Conservation (phyloP, 2,797 vertebrate species). For the Acipenser transmontanus region DNA sequence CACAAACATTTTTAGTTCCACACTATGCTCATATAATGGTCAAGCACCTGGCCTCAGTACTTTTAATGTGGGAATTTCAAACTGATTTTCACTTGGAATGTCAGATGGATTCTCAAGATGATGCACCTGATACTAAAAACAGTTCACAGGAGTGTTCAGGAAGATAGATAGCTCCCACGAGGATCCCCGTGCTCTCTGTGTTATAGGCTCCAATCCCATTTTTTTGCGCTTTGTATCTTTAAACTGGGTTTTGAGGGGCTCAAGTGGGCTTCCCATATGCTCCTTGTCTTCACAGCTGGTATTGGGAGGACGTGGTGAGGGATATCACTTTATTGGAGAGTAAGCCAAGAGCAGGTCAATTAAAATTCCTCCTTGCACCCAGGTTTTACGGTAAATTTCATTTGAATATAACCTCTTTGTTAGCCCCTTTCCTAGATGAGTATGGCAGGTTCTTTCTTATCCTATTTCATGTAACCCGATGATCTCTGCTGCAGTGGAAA, state of each 20-base stretch:
- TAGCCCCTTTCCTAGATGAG: constrained; percentile 24
- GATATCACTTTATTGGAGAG: constrained; percentile 36
- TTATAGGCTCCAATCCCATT: constrained; percentile 62
- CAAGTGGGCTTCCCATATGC: constrained; percentile 62
- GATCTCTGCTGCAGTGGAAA: constrained; percentile 31
- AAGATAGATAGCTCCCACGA: constrained; percentile 80
- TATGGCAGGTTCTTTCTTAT: constrained; percentile 47
- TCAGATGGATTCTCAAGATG: constrained; percentile 93
- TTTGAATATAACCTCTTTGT: constrained; percentile 44
- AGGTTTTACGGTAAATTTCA: constrained; percentile 39
- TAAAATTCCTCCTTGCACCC: constrained; percentile 37
- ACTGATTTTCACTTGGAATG: constrained; percentile 89
- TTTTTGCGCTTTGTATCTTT: constrained; percentile 64
- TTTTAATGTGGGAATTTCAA: constrained; percentile 88
- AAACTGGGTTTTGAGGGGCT: constrained; percentile 59
- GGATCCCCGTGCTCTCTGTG: constrained; percentile 69
- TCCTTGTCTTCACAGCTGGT: constrained; percentile 49
- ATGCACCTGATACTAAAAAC: constrained; percentile 96
- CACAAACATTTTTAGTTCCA: constrained; percentile 89
- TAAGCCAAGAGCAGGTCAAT: constrained; percentile 39
- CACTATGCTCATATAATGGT: constrained; percentile 60
- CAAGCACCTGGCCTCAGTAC: constrained; percentile 76
- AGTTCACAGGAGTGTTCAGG: constrained; percentile 77
- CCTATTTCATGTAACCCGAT: constrained; percentile 42
- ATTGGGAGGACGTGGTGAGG: constrained; percentile 25